These are phyloP conservation scores for Capitella teleta DNA, from an alignment of 1,140 invertebrate species.

Conservation along the genomic window DNA sequence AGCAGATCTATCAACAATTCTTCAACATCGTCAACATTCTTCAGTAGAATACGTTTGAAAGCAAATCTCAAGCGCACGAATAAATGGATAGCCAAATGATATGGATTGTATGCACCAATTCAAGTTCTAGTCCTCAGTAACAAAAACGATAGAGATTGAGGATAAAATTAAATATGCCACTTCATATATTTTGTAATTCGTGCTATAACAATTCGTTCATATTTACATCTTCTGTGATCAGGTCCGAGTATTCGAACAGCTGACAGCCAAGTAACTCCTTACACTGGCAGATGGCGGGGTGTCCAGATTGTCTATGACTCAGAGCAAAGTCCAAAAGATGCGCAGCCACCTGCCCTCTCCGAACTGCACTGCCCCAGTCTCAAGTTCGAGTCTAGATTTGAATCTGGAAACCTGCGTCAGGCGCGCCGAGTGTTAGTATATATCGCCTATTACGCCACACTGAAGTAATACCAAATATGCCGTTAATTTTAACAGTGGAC, in stretches of 20 bases:
- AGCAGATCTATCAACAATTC: too few relatives aligned
- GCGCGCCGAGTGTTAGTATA: conserved; percentile 35
- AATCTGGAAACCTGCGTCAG: conserved; percentile 38
- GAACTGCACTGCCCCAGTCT: conserved; percentile 33
- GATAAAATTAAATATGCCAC: too few relatives aligned
- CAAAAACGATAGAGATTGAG: too few relatives aligned
- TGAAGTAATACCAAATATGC: not conserved
- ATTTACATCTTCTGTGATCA: not conserved
- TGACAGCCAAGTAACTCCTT: not conserved
- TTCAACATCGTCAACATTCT: too few relatives aligned
- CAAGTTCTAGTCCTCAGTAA: too few relatives aligned
- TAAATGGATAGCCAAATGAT: too few relatives aligned
- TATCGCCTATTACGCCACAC: too few relatives aligned
- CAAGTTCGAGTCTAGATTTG: conserved; percentile 40
- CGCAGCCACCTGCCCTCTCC: conserved; percentile 19
- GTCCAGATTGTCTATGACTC: conserved; percentile 33
- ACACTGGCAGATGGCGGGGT: conserved; percentile 29
- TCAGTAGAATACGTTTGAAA: too few relatives aligned
- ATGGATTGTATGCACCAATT: too few relatives aligned
- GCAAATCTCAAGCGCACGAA: too few relatives aligned
- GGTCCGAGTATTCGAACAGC: not conserved
- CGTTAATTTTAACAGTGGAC: conserved; percentile 19
- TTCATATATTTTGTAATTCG: too few relatives aligned
- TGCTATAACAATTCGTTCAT: not conserved
- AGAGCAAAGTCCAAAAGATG: conserved; percentile 28